These are phyloP conservation scores for Atta colombica DNA, from an alignment of 1,140 invertebrate species.

Conservation along the genomic window DNA sequence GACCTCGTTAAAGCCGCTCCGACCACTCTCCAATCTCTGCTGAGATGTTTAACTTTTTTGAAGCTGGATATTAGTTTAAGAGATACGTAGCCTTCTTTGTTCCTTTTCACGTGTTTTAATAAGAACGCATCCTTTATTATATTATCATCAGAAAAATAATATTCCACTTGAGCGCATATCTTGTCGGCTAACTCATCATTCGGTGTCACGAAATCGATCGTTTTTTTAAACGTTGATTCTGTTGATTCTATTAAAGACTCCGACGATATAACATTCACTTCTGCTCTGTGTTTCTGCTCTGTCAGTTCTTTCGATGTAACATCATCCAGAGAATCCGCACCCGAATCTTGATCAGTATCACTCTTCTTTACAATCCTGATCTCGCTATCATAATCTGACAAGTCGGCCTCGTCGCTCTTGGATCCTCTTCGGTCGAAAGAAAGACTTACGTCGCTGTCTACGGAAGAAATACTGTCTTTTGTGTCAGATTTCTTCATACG, in stretches of 20 bases:
- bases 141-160: conserved; percentile 97
- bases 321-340: conserved; percentile 75
- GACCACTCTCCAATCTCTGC: conserved; percentile 97
- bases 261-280: background rate
- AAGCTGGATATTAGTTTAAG: conserved; percentile 97
- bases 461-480: conserved; percentile 89
- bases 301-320: conserved; percentile 30
- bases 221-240: background rate
- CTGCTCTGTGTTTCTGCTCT: conserved; percentile 18
- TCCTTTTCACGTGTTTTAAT: conserved; percentile 96
- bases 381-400: conserved; percentile 89
- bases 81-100: conserved; percentile 98
- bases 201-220: conserved; percentile 85
- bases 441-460: conserved; percentile 89
- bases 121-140: conserved; percentile 98
- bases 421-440: conserved; percentile 86
- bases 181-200: conserved; percentile 91
- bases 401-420: conserved; percentile 88
- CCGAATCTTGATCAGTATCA: conserved; percentile 76
- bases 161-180: conserved; percentile 95
- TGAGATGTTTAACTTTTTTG: conserved; percentile 96
- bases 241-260: conserved; percentile 12
- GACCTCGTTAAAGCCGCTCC: conserved; percentile 93
- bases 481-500: conserved; percentile 88
- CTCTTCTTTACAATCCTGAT: conserved; percentile 75